phyloP scores from a whole-genome alignment of 2,888 invertebrate species.

The Lithophane socia region DNA sequence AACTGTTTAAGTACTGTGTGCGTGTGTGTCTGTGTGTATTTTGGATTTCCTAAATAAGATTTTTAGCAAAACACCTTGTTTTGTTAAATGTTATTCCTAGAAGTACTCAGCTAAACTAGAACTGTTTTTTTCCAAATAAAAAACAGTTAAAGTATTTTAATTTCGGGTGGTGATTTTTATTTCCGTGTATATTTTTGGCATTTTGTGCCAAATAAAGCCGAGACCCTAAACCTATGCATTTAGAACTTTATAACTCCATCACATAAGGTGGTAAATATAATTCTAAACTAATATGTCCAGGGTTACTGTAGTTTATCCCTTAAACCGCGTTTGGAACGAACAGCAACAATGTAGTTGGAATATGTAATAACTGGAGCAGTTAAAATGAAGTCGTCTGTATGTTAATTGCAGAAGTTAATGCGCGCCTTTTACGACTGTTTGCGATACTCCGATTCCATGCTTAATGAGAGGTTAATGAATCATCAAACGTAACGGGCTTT shows the following conservation, averaged over 20 bases:
- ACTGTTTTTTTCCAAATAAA: neutral
- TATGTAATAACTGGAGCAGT: constrained; percentile 28
- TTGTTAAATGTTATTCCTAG: too few relatives aligned
- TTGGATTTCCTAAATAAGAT: neutral
- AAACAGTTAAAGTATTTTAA: neutral
- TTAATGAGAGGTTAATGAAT: constrained; percentile 51
- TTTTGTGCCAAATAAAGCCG: neutral
- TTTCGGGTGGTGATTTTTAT: neutral
- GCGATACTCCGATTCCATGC: constrained; percentile 31
- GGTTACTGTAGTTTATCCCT: neutral
- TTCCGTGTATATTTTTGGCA: neutral
- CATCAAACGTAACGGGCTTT: constrained; percentile 37
- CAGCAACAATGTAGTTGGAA: constrained; percentile 29
- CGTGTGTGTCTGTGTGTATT: neutral
- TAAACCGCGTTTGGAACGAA: neutral
- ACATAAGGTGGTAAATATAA: neutral
- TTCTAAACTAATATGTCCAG: neutral
- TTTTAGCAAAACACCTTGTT: neutral
- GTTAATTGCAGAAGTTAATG: constrained; percentile 47
- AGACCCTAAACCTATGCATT: neutral
- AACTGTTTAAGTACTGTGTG: too few relatives aligned
- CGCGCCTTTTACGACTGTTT: constrained; percentile 48
- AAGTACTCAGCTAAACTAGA: neutral
- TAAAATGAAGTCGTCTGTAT: constrained; percentile 46
- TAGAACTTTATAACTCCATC: neutral